Base-by-base conservation (phyloP, 2,888 invertebrate genomes). In the Xestoiulus laeticollis region DNA sequence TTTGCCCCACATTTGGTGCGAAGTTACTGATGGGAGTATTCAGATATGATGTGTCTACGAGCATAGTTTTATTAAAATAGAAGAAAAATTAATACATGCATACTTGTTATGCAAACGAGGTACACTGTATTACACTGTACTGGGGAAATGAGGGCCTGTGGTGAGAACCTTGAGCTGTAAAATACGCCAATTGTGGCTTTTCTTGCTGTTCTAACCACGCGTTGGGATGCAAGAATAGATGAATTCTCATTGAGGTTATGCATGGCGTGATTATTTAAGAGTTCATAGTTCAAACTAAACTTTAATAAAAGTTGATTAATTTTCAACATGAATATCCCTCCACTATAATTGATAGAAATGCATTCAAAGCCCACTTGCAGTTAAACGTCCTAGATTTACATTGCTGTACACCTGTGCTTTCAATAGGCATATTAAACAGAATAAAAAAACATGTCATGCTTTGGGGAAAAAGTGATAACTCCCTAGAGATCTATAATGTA, bases 1-100 rank as follows among this genome's bases (percentile, higher is more conserved):
- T 78, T 78, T 78, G 78, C 78, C 78, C 78, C 78, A 78, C 30
- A 30, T 78, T 30, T 78, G 78, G 26, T 30, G 78, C 4, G 78
- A 26, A 78, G 78, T 78, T 78, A 78, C 78, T 30, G 78, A 78
- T 78, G 14, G 78, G 32, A 78, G 78, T 32, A 30, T 32, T 78
- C 30, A 30, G 10, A 78, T 30, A 30, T 6, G 14, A 19, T 48
- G 30, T 59, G n/a, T 32, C 78, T 78, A 30, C 30, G 30, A 78
- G 14, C 78, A 78, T 16, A 78, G 1, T 78, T 78, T 30, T 78
- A 78, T 16, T 78, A 78, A 78, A 32, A 78, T 78, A 16, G 14
- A 30, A 78, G 30, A 78, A 78, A 14, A 14, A 3, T 30, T 78
- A 78, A 78, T 78, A 4, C 78, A 78, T 78, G 30, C 78, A 30